A percentile compares a stretch with the other conserved stretches of the same genome.
Conservation (phyloP, 2,797 vertebrate species). For the Rousettus madagascariensis region DNA sequence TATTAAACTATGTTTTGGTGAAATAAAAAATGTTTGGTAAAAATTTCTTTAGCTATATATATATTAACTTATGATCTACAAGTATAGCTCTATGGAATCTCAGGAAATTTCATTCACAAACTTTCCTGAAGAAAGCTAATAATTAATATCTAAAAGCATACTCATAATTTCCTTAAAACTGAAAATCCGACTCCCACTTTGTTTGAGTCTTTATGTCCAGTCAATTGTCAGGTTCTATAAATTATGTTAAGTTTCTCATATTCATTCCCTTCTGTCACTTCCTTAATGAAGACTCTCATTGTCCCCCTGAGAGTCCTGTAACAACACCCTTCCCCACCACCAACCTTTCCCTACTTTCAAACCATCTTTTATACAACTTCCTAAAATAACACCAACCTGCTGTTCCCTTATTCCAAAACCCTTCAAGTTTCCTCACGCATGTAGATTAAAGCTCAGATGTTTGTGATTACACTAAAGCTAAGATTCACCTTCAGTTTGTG, state of each 20-base stretch:
- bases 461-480: background rate
- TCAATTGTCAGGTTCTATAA: background rate
- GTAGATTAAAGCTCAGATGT: background rate
- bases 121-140: background rate
- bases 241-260: background rate
- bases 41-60: background rate
- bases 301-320: background rate
- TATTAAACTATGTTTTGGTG: background rate
- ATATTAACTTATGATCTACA: conserved; percentile 41
- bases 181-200: background rate
- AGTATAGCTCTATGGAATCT: background rate
- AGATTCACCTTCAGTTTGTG: background rate
- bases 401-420: background rate
- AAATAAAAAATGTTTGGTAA: conserved; percentile 23
- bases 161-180: background rate
- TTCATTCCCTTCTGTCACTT: background rate
- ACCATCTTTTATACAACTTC: background rate
- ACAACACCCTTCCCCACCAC: background rate
- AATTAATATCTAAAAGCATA: conserved; percentile 32
- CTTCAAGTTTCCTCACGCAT: background rate
- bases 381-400: background rate
- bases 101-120: background rate
- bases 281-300: background rate
- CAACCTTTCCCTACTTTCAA: background rate
- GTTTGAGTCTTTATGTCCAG: background rate